These are phyloP conservation scores for Cyprinodon variegatus DNA, from an alignment of 2,113 vertebrate species.

Conservation along the genomic window DNA sequence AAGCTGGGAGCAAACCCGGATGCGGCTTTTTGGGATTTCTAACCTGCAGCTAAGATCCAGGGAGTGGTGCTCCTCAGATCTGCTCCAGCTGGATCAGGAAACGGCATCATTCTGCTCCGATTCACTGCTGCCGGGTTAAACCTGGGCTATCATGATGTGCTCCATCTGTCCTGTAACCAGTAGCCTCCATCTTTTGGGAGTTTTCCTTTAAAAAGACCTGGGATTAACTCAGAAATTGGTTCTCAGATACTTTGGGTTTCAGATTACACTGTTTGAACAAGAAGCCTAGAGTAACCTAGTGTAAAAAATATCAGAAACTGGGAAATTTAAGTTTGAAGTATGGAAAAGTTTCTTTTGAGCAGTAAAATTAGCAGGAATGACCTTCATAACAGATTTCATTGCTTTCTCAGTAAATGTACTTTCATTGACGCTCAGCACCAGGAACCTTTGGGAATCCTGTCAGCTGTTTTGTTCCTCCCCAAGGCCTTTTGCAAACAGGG, in stretches of 20 bases:
- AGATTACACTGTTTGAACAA: background rate
- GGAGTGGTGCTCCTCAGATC: background rate
- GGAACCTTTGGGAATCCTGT: background rate
- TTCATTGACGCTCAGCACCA: background rate
- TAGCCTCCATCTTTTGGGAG: background rate
- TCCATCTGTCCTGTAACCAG: background rate
- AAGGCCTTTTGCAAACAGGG: background rate
- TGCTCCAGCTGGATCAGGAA: background rate
- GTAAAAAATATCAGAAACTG: background rate
- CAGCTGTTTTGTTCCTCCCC: background rate
- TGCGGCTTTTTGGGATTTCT: background rate
- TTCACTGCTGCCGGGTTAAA: too few relatives aligned
- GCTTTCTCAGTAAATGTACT: background rate
- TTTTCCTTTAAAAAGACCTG: background rate
- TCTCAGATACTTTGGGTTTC: background rate
- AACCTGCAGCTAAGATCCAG: background rate
- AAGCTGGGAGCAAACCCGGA: background rate
- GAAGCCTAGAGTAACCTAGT: background rate
- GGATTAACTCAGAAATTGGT: background rate
- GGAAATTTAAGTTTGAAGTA: background rate
- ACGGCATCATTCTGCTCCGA: background rate
- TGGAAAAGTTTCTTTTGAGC: too few relatives aligned
- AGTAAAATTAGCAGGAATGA: background rate
- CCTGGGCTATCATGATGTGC: too few relatives aligned
- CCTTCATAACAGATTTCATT: background rate